Evolutionary conservation across 2,797 vertebrate species (phyloP).

Genomic region (Epinephelus malabaricus): DNA sequence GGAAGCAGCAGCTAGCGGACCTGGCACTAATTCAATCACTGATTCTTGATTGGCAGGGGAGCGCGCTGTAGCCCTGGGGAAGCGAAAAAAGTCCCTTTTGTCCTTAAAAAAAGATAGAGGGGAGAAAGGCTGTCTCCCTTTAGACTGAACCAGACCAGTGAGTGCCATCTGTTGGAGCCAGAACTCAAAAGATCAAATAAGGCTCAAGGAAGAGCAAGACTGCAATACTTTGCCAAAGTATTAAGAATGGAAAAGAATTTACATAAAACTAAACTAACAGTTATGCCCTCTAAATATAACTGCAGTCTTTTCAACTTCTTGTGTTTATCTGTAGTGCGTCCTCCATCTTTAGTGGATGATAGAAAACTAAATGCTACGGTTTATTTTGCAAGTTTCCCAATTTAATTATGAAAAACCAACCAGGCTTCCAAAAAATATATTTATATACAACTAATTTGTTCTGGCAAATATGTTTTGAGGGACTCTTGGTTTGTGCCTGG

Average conservation of each 20-base stretch:
- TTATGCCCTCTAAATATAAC: slow-evolving; percentile 11
- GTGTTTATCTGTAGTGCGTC: neutral
- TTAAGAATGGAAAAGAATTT: slow-evolving; percentile 9
- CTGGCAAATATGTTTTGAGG: neutral
- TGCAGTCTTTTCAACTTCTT: neutral
- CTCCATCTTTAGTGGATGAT: slow-evolving; percentile 1
- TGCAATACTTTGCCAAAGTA: slow-evolving; percentile 13
- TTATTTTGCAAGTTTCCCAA: neutral
- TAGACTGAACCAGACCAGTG: slow-evolving; percentile 52
- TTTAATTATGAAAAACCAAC: neutral
- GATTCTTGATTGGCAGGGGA: slow-evolving; percentile 79
- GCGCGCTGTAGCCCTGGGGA: slow-evolving; percentile 53
- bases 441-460: neutral
- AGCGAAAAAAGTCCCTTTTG: slow-evolving; percentile 68
- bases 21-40: slow-evolving; percentile 84
- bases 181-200: slow-evolving; percentile 53
- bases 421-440: neutral
- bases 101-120: slow-evolving; percentile 67
- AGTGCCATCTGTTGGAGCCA: slow-evolving; percentile 52
- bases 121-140: slow-evolving; percentile 54
- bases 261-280: neutral
- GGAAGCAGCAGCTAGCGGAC: slow-evolving; percentile 70
- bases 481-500: neutral
- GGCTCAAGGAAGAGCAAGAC: slow-evolving; percentile 21
- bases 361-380: neutral